Conservation (phyloP, 2,113 vertebrate genomes). For the Maccullochella peelii region DNA sequence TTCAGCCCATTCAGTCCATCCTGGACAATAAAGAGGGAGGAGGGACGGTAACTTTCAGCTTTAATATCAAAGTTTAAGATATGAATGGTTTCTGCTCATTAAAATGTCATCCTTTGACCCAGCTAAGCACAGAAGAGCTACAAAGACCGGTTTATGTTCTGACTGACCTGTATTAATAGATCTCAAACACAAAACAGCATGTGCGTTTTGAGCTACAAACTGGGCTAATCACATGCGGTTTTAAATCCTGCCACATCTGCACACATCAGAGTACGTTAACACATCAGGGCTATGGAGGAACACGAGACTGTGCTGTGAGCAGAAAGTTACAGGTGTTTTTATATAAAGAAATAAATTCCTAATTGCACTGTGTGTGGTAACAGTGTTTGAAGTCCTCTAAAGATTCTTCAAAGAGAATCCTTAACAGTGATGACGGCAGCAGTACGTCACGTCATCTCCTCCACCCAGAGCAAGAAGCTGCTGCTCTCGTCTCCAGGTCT, state of each 20-base stretch:
- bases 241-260: conserved; percentile 30
- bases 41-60: background rate
- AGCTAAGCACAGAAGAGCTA: background rate
- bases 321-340: background rate
- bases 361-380: background rate
- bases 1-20: too few relatives aligned
- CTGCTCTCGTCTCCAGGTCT: background rate
- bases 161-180: background rate
- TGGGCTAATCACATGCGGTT: conserved; percentile 32
- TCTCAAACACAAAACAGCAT: background rate
- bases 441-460: background rate
- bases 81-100: background rate
- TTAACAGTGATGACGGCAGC: conserved; percentile 1
- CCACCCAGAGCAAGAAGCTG: background rate
- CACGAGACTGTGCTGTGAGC: background rate
- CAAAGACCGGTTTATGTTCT: background rate
- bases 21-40: background rate
- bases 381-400: background rate
- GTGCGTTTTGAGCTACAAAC: background rate
- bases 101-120: background rate
- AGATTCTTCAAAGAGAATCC: conserved; percentile 6
- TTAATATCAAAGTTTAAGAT: background rate
- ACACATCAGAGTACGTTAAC: background rate
- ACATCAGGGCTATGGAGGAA: background rate
- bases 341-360: background rate